Evolutionary conservation across 2,113 vertebrate species (phyloP).

Genomic region (Prunella himalayana): DNA sequence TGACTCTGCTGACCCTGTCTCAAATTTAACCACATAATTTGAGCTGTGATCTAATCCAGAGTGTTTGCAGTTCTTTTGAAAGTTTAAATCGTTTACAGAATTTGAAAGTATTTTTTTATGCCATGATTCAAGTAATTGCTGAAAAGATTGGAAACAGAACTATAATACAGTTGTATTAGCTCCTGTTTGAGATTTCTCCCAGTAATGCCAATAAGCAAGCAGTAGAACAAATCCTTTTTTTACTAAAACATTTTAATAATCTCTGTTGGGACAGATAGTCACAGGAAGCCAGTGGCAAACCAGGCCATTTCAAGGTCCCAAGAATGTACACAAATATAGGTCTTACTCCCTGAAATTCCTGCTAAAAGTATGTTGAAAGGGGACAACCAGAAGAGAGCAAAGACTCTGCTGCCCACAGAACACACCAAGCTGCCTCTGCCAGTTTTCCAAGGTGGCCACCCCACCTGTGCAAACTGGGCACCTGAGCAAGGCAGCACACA

Average conservation of each 20-base stretch:
- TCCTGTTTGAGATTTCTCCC: neutral
- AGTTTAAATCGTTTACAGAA: neutral
- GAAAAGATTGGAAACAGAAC: neutral
- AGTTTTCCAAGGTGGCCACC: neutral
- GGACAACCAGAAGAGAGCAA: neutral
- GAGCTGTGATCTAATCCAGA: neutral
- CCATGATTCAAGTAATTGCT: neutral
- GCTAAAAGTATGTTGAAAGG: neutral
- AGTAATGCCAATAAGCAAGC: neutral
- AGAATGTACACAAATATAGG: fast-evolving
- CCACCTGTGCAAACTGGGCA: no score
- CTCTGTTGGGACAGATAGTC: neutral
- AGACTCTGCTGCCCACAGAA: neutral
- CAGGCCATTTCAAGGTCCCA: neutral
- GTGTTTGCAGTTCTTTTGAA: neutral
- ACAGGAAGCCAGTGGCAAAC: neutral
- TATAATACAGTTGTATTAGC: neutral
- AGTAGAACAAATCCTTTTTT: neutral
- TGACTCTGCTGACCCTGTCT: neutral
- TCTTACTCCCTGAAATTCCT: neutral
- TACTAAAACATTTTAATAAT: neutral
- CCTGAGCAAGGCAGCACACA: no score
- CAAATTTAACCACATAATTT: neutral
- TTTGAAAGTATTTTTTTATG: neutral
- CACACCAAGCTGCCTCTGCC: neutral